Conservation (phyloP, 1,140 invertebrate genomes). For the Drosophila takahashii region DNA sequence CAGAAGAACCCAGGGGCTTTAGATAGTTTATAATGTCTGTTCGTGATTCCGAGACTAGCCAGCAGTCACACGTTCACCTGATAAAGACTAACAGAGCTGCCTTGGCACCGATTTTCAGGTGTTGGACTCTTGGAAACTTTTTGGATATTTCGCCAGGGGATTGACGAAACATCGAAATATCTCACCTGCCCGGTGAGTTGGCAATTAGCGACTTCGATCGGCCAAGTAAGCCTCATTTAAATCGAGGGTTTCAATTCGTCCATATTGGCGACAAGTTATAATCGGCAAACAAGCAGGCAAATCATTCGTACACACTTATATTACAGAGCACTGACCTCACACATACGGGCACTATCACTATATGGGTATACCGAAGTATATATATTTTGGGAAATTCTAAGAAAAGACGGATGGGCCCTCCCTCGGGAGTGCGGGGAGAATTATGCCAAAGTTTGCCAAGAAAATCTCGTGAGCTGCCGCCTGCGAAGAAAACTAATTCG, state of each 20-base stretch:
- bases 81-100: constrained; percentile 14
- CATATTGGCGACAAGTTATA: constrained; percentile 26
- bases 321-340: constrained; percentile 59
- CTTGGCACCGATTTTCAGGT: constrained; percentile 24
- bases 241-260: constrained; percentile 3
- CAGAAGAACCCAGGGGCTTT: constrained; percentile 7
- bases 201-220: constrained; percentile 10
- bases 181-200: constrained; percentile 14
- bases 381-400: constrained; percentile 38
- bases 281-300: constrained; percentile 24
- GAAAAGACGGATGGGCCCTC: constrained; percentile 30
- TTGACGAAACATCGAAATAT: constrained; percentile 14
- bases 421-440: constrained; percentile 16
- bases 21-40: constrained; percentile 25
- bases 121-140: constrained; percentile 4
- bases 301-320: constrained; percentile 8
- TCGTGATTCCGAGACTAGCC: constrained; percentile 30
- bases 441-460: constrained; percentile 44
- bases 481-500: constrained; percentile 44
- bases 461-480: constrained; percentile 66
- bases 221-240: constrained; percentile 10
- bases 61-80: constrained; percentile 46
- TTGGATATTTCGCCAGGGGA: constrained; percentile 16
- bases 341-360: constrained; percentile 32
- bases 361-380: not conserved